Evolutionary conservation across 2,888 invertebrate genomes (phyloP).

Genomic region (Sarcophaga subvicina): DNA sequence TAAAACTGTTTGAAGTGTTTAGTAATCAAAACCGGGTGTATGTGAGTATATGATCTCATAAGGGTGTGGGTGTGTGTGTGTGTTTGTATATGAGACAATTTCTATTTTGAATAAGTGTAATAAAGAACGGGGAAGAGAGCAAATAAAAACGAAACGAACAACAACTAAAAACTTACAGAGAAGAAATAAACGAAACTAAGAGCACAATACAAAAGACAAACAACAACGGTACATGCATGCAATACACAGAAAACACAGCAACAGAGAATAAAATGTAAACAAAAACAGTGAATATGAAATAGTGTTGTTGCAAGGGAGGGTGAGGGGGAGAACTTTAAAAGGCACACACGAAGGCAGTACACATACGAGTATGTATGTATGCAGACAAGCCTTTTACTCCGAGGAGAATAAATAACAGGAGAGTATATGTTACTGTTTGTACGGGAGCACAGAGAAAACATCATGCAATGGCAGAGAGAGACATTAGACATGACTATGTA

Average conservation of each 20-base stretch:
- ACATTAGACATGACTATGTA: not conserved
- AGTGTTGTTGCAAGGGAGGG: too few species aligned
- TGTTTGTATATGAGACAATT: not conserved
- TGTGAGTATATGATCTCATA: constrained; percentile 26
- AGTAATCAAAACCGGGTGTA: constrained; percentile 43
- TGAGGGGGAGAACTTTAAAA: too few species aligned
- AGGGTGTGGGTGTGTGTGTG: not conserved
- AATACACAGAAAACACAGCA: not conserved
- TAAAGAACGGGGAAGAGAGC: not conserved
- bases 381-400: too few species aligned
- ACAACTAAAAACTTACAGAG: constrained; percentile 6
- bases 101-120: too few species aligned
- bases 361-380: not conserved
- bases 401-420: too few species aligned
- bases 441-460: too few species aligned
- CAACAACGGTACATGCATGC: too few species aligned
- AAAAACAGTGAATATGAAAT: too few species aligned
- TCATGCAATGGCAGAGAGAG: too few species aligned
- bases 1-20: constrained; percentile 57
- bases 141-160: not conserved
- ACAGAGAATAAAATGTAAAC: not conserved
- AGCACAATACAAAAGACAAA: constrained; percentile 13
- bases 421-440: too few species aligned
- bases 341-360: not conserved
- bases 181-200: constrained; percentile 12